phyloP scores from a whole-genome alignment of 2,113 vertebrate genomes.

The Pheucticus melanocephalus region DNA sequence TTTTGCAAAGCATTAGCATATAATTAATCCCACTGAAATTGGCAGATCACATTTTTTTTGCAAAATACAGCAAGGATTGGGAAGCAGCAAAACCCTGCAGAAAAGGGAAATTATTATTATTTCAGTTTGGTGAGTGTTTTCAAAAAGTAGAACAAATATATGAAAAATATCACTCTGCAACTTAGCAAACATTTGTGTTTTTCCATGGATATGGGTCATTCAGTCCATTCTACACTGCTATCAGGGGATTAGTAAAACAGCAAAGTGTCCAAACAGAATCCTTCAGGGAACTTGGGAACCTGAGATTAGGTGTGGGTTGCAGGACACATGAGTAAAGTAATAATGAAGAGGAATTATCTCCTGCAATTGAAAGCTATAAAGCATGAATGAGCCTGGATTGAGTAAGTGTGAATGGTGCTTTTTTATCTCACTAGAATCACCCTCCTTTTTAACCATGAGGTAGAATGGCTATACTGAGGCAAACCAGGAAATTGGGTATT shows the following conservation, averaged over 20 bases:
- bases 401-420: background rate
- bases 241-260: background rate
- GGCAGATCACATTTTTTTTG: background rate
- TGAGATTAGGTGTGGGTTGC: background rate
- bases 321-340: background rate
- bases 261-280: accelerated
- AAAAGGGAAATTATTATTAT: background rate
- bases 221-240: background rate
- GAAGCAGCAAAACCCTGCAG: background rate
- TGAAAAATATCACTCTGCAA: background rate
- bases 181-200: accelerated
- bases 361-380: background rate
- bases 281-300: background rate
- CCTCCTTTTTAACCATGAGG: background rate
- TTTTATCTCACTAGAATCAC: background rate
- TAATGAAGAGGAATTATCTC: background rate
- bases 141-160: background rate
- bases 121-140: background rate
- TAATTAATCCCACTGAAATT: background rate
- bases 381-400: background rate
- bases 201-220: background rate
- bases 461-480: background rate
- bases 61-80: background rate
- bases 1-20: background rate
- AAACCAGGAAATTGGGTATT: background rate